These are phyloP conservation scores for Corvus hawaiiensis DNA, from an alignment of 2,113 vertebrate genomes.

Conservation along the genomic window DNA sequence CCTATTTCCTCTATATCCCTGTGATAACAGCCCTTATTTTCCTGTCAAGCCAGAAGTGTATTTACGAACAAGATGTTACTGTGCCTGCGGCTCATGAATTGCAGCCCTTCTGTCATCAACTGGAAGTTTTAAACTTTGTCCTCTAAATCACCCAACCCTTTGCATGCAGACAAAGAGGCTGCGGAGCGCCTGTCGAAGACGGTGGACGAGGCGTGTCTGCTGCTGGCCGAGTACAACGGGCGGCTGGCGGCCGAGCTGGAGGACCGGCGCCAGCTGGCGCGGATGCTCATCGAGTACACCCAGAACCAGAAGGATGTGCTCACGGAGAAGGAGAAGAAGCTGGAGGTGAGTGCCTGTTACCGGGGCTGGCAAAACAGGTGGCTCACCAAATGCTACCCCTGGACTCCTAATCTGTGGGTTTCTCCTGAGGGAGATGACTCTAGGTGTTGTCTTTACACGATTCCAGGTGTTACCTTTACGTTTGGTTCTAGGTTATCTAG, in stretches of 20 bases:
- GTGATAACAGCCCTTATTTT: neutral
- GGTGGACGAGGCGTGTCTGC: constrained; percentile 94
- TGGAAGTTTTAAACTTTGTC: neutral
- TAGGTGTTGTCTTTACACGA: neutral
- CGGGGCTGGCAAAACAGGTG: rapidly evolving
- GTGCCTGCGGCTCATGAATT: neutral
- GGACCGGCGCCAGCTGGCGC: constrained; percentile 92
- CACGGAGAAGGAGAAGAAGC: constrained; percentile 91
- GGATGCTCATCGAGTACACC: constrained; percentile 96
- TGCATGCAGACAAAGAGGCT: constrained; percentile 88
- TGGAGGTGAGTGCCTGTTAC: constrained; percentile 79
- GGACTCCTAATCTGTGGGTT: neutral
- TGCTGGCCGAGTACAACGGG: constrained; percentile 96
- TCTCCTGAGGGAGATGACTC: rapidly evolving
- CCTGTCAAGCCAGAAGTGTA: neutral
- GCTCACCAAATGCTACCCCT: rapidly evolving
- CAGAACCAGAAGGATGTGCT: constrained; percentile 92
- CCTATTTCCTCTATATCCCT: neutral
- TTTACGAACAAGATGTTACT: neutral
- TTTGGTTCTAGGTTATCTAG: neutral
- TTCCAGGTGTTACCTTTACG: neutral
- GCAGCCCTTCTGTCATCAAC: neutral
- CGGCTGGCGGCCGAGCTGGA: constrained; percentile 95
- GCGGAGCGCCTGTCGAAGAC: constrained; percentile 96
- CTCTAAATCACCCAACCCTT: neutral